These are phyloP conservation scores for Strix aluco DNA, from an alignment of 2,113 vertebrate genomes.

Conservation along the genomic window DNA sequence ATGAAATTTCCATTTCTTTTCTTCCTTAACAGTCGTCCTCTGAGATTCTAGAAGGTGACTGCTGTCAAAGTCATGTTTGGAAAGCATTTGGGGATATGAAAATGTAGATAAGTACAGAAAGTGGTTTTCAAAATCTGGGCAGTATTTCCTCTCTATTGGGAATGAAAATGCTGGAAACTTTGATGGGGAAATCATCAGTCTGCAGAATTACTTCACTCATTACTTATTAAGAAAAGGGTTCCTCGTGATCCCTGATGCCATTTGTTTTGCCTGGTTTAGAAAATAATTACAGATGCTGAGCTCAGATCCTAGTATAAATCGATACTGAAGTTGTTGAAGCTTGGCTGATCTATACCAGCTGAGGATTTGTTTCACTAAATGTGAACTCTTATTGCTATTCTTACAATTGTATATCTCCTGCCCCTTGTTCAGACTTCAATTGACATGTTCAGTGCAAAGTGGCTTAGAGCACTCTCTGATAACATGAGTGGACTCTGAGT, in stretches of 20 bases:
- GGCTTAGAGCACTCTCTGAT: not conserved
- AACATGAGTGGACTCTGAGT: not conserved
- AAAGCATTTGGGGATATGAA: not conserved
- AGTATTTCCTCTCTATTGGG: not conserved
- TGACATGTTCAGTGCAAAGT: slow-evolving; percentile 15
- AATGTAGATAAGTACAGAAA: not conserved
- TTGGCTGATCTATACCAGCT: not conserved
- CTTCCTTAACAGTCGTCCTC: not conserved
- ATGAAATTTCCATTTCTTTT: not conserved
- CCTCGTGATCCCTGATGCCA: not conserved
- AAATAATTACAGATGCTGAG: not conserved
- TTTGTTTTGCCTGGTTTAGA: slow-evolving; percentile 20
- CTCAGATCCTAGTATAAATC: not conserved
- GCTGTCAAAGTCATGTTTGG: not conserved
- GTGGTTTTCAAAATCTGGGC: not conserved
- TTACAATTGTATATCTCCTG: not conserved
- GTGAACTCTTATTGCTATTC: not conserved
- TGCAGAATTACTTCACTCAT: not conserved
- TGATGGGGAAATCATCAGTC: not conserved
- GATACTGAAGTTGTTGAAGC: not conserved
- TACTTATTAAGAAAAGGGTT: not conserved
- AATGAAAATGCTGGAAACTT: not conserved
- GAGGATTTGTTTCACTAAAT: slow-evolving; percentile 15
- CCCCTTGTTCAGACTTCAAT: not conserved
- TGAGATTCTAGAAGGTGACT: not conserved